Conservation (phyloP, 2,113 vertebrate genomes). For the Nanorana parkeri region DNA sequence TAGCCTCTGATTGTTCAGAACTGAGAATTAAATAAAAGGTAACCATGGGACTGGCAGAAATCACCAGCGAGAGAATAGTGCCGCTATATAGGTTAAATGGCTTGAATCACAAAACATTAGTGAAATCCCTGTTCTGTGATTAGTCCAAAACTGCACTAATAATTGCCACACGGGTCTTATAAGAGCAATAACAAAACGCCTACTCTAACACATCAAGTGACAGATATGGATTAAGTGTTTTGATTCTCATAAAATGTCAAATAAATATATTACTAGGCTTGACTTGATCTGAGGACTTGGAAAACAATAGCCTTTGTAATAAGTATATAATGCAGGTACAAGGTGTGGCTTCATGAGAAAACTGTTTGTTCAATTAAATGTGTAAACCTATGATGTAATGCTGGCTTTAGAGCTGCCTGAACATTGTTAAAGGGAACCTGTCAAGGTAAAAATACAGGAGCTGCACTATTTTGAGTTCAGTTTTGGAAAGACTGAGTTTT, state of each 20-base stretch:
- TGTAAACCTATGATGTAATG: too few relatives aligned
- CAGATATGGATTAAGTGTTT: neutral
- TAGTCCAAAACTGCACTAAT: slow-evolving; percentile 19
- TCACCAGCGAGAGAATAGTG: slow-evolving; percentile 27
- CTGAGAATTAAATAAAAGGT: slow-evolving; percentile 3
- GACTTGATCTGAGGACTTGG: too few relatives aligned
- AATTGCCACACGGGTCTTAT: slow-evolving; percentile 10
- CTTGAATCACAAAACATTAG: slow-evolving; percentile 37
- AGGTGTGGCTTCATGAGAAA: too few relatives aligned
- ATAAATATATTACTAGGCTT: neutral
- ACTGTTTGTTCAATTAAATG: too few relatives aligned
- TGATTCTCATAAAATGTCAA: neutral
- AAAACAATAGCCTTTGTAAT: too few relatives aligned
- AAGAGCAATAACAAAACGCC: neutral
- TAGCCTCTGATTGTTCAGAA: neutral
- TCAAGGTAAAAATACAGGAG: too few relatives aligned
- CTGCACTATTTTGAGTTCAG: too few relatives aligned
- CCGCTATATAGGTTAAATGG: slow-evolving; percentile 30
- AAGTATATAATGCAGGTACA: too few relatives aligned
- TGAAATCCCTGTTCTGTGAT: slow-evolving; percentile 34
- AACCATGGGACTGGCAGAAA: slow-evolving; percentile 6
- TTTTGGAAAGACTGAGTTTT: too few relatives aligned
- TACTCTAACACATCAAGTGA: neutral
- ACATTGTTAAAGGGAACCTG: too few relatives aligned
- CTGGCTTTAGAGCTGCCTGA: too few relatives aligned